Conservation (phyloP, 2,113 vertebrate genomes). For the Nothoprocta pentlandii region DNA sequence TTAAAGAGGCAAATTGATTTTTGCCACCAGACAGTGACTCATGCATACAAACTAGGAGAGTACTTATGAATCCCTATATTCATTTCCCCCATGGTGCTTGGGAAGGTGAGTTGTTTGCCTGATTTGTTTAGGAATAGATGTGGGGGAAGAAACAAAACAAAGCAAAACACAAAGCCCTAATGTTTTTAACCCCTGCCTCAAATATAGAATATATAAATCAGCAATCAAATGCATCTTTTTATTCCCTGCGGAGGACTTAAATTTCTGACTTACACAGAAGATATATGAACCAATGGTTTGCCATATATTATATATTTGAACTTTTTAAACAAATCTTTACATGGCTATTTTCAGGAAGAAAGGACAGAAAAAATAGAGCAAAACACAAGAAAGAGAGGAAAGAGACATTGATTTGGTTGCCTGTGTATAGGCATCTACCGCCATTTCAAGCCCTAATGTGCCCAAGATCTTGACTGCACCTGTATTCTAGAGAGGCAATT, state of each 20-base stretch:
- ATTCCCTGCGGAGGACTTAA: conserved; percentile 1
- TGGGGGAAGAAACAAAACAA: conserved; percentile 44
- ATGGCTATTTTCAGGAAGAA: neutral
- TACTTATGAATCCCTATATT: conserved; percentile 60
- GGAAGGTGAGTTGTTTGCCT: conserved; percentile 57
- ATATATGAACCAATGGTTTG: conserved; percentile 20
- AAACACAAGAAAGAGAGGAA: neutral
- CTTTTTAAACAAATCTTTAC: neutral
- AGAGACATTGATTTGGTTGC: neutral
- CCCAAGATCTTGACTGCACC: neutral
- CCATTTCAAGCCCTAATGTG: neutral
- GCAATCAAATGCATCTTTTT: conserved; percentile 27
- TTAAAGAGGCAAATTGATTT: conserved; percentile 72
- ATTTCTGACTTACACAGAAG: conserved; percentile 19
- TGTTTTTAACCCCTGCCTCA: conserved; percentile 61
- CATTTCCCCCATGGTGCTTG: conserved; percentile 57
- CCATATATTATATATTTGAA: neutral
- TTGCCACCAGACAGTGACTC: conserved; percentile 52
- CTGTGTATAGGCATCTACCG: too few relatives aligned
- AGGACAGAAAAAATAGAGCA: neutral
- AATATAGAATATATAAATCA: conserved; percentile 30
- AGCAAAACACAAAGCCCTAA: conserved; percentile 20
- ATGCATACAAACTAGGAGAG: conserved; percentile 59
- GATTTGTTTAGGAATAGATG: conserved; percentile 63
- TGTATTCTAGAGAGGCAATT: neutral